Evolutionary conservation across 1,140 invertebrate genomes (phyloP).

Genomic region (Tribolium madens): DNA sequence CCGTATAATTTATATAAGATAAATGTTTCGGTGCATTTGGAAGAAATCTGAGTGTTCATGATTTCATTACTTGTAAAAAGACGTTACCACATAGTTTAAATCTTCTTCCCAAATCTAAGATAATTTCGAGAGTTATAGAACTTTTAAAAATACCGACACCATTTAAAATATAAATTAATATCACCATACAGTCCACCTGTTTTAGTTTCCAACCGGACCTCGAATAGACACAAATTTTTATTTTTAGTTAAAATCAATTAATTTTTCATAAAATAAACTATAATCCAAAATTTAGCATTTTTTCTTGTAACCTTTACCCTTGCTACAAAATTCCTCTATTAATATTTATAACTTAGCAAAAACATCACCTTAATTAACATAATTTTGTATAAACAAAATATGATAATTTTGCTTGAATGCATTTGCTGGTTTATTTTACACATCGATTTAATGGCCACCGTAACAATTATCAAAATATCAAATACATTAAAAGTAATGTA

Average conservation of each 20-base stretch:
- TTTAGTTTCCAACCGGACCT: not conserved
- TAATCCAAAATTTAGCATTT: not conserved
- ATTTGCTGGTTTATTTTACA: not conserved
- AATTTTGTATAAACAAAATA: conserved; percentile 17
- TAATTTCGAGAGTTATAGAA: not conserved
- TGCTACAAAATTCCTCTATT: conserved; percentile 19
- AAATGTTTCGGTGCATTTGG: not conserved
- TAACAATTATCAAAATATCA: not conserved
- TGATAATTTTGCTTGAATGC: not conserved
- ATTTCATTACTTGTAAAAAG: not conserved
- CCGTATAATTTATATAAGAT: conserved; percentile 8
- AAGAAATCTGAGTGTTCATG: not conserved
- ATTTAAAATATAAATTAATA: not conserved
- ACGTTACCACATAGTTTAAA: not conserved
- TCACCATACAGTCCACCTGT: not conserved
- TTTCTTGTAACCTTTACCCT: conserved; percentile 1
- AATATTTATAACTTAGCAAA: conserved; percentile 15
- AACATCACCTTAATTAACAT: not conserved
- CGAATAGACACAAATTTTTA: not conserved
- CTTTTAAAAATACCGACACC: not conserved
- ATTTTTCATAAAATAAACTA: not conserved
- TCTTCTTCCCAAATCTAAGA: not conserved
- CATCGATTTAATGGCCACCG: not conserved
- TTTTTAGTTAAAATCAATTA: not conserved
- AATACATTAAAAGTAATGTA: no score